phyloP scores from a whole-genome alignment of 2,888 invertebrate genomes.

The Oasisia sp. region DNA sequence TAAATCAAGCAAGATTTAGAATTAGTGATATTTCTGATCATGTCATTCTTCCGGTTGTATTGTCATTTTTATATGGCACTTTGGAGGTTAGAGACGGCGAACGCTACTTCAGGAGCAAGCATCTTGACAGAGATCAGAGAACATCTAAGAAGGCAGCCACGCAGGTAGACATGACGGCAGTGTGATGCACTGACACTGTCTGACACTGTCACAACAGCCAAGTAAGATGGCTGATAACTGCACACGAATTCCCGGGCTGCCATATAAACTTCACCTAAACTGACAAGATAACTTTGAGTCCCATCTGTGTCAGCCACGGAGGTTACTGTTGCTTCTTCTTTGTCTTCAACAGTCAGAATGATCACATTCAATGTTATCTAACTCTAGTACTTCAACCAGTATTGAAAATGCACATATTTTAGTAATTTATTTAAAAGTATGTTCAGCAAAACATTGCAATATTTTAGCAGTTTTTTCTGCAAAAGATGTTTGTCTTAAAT shows the following conservation, averaged over 20 bases:
- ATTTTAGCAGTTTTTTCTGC: not conserved
- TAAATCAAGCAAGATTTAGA: no score
- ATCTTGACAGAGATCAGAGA: not conserved
- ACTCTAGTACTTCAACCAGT: no score
- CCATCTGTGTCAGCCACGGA: not conserved
- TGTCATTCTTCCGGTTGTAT: no score
- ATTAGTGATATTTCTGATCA: no score
- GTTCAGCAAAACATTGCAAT: not conserved
- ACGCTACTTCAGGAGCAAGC: not conserved
- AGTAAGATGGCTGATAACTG: not conserved
- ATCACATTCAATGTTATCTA: not conserved
- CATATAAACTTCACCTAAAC: not conserved
- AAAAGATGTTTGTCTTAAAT: not conserved
- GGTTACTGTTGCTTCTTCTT: not conserved
- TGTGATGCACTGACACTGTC: not conserved
- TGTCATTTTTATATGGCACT: no score
- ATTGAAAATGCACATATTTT: not conserved
- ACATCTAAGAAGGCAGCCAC: not conserved
- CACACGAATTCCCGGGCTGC: not conserved
- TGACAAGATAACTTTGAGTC: not conserved
- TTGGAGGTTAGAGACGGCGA: not conserved
- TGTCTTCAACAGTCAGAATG: not conserved
- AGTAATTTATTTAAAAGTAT: not conserved
- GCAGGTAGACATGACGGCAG: not conserved
- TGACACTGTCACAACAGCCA: not conserved